Evolutionary conservation across 2,113 vertebrate genomes (phyloP).

Genomic region (Gasterosteus aculeatus): DNA sequence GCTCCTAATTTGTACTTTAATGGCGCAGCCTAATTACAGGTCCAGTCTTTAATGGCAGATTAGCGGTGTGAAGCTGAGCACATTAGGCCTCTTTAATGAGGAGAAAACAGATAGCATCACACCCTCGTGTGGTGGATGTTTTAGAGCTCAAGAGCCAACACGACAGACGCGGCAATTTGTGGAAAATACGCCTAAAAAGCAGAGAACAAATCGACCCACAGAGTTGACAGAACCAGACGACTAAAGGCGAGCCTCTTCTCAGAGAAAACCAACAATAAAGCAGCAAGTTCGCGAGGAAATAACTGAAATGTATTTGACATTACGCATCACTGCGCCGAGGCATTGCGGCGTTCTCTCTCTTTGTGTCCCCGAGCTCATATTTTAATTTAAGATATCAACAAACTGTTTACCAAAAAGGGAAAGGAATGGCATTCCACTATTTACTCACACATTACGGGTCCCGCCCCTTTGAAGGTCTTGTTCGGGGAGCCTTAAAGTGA

Average conservation of each 20-base stretch:
- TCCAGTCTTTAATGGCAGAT: slow-evolving; percentile 67
- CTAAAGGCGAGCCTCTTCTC: no score
- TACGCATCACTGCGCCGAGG: neutral
- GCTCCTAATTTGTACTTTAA: slow-evolving; percentile 80
- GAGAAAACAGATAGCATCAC: slow-evolving; percentile 61
- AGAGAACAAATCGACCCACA: neutral
- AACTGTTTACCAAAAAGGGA: neutral
- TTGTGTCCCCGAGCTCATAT: slow-evolving; percentile 3
- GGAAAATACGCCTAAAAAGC: slow-evolving; percentile 1
- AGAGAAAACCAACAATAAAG: neutral
- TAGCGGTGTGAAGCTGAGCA: slow-evolving; percentile 67
- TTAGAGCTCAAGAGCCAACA: slow-evolving; percentile 47
- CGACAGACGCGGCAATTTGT: neutral
- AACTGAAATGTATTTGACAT: neutral
- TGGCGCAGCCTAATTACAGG: slow-evolving; percentile 73
- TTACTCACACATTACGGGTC: slow-evolving; percentile 88
- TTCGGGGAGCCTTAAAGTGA: slow-evolving; percentile 95
- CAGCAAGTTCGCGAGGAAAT: neutral
- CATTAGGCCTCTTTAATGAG: slow-evolving; percentile 65
- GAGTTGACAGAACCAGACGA: neutral
- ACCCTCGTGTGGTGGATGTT: slow-evolving; percentile 49
- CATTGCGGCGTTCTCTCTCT: neutral
- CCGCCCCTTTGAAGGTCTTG: slow-evolving; percentile 93
- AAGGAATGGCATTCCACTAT: slow-evolving; percentile 53
- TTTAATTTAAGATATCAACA: neutral